phyloP scores from a whole-genome alignment of 1,140 invertebrate genomes.

The Pogonomyrmex barbatus region DNA sequence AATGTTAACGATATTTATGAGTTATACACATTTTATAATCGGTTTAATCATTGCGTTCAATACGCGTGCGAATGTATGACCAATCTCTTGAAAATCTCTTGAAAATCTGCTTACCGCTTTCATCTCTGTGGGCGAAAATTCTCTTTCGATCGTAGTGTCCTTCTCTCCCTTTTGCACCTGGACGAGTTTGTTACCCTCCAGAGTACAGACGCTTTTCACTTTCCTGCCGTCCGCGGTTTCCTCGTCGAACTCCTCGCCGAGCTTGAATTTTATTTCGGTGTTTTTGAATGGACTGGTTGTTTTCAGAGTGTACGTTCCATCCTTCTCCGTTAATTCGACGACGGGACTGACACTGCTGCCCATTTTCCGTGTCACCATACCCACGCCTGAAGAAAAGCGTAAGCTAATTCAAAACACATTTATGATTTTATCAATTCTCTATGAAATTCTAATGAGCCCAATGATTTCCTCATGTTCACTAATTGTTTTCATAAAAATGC shows the following conservation, averaged over 20 bases:
- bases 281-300: conserved; percentile 95
- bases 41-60: not conserved
- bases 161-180: conserved; percentile 90
- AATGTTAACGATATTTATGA: no score
- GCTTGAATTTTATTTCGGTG: conserved; percentile 91
- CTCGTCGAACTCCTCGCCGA: conserved; percentile 94
- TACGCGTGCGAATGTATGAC: not conserved
- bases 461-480: not conserved
- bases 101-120: conserved; percentile 86
- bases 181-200: conserved; percentile 90
- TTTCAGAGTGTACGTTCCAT: conserved; percentile 90
- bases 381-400: conserved; percentile 89
- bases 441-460: not conserved
- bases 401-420: not conserved
- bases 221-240: conserved; percentile 94
- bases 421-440: not conserved
- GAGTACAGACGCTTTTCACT: conserved; percentile 90
- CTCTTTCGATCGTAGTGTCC: conserved; percentile 88
- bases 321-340: conserved; percentile 90
- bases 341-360: conserved; percentile 91
- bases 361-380: conserved; percentile 91
- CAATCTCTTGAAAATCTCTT: not conserved
- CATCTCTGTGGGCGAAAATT: conserved; percentile 90
- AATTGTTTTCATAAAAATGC: not conserved
- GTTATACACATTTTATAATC: not conserved